A percentile compares a stretch with the other conserved stretches of the same genome.
Conservation (phyloP, 1,140 invertebrate genomes). For the Acromyrmex echinatior region DNA sequence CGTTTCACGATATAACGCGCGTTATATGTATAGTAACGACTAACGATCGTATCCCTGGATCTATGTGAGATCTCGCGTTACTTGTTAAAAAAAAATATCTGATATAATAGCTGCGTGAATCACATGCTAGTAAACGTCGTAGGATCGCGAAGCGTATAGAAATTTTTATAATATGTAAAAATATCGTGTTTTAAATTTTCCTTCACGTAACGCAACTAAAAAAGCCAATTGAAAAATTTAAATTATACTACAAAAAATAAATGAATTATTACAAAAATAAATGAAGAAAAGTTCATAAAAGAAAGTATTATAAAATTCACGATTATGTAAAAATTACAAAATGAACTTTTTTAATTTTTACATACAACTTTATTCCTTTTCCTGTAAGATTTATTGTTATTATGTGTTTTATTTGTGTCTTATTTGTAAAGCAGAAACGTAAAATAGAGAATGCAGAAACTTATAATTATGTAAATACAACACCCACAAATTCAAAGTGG, state of each 20-base stretch:
- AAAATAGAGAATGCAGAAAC: neutral
- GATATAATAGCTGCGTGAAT: conserved; percentile 15
- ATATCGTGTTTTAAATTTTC: neutral
- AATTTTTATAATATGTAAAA: conserved; percentile 19
- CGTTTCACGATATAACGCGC: conserved; percentile 6
- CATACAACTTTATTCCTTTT: neutral
- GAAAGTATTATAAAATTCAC: neutral
- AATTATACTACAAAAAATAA: conserved; percentile 1
- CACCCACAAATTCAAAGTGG: neutral
- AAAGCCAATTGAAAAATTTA: neutral
- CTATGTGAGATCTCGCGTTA: conserved; percentile 36
- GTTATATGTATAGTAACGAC: conserved; percentile 22
- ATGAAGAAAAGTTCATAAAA: neutral
- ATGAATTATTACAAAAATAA: neutral
- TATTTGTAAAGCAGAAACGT: neutral
- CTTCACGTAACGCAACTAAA: neutral
- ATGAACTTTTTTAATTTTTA: neutral
- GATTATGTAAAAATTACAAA: neutral
- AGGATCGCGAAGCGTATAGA: neutral
- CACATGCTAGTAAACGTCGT: neutral
- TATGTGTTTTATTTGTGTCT: conserved; percentile 5
- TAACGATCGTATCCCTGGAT: conserved; percentile 15
- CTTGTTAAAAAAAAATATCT: conserved; percentile 18
- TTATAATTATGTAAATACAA: conserved; percentile 19
- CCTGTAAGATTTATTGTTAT: neutral